Conservation (phyloP, 1,140 invertebrate genomes). For the Trinorchestia longiramus region DNA sequence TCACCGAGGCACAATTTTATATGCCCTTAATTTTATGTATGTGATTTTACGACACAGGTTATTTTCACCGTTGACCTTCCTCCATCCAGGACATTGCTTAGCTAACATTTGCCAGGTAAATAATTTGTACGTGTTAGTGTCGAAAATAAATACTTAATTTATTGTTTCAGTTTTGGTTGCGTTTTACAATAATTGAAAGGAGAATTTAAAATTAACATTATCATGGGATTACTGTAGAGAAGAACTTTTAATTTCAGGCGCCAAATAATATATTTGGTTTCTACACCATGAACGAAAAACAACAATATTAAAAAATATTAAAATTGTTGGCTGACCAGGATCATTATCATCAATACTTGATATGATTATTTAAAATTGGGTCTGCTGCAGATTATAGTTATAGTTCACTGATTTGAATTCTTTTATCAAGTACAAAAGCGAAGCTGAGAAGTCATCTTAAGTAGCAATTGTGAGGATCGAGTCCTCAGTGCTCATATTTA, state of each 20-base stretch:
- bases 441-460: not conserved
- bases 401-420: not conserved
- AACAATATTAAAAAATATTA: not conserved
- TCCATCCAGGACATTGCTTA: not conserved
- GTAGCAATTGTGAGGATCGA: not conserved
- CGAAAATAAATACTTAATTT: too few species aligned
- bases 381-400: not conserved
- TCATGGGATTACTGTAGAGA: not conserved
- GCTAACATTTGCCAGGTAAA: not conserved
- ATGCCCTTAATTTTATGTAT: too few species aligned
- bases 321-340: not conserved
- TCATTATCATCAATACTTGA: not conserved
- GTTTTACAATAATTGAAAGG: not conserved
- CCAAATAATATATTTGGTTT: not conserved
- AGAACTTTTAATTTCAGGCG: not conserved
- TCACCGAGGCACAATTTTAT: too few species aligned
- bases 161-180: too few species aligned
- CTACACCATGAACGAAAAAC: not conserved
- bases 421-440: not conserved
- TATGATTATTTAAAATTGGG: not conserved
- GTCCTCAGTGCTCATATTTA: not conserved
- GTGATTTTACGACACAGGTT: too few species aligned
- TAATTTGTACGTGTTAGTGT: too few species aligned
- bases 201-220: not conserved
- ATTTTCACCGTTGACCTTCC: not conserved